A percentile compares a stretch with the other conserved stretches of the same genome.
These are phyloP conservation scores for Folsomia candida DNA, from an alignment of 2,888 invertebrate species.

Conservation along the genomic window DNA sequence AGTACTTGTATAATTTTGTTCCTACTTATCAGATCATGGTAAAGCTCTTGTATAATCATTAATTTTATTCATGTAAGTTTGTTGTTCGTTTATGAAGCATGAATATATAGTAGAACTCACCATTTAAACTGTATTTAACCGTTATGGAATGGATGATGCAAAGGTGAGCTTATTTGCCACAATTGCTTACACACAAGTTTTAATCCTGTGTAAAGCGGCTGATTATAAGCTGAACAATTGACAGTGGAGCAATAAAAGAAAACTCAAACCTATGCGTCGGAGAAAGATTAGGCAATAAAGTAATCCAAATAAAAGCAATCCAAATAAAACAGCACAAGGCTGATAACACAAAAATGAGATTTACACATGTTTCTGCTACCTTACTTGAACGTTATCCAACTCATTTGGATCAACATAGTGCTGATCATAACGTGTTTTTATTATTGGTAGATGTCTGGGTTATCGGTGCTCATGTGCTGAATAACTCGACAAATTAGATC, in stretches of 20 bases:
- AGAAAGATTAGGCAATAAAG: not conserved
- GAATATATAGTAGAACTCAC: too few relatives aligned
- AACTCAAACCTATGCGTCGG: not conserved
- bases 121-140: too few relatives aligned
- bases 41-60: too few relatives aligned
- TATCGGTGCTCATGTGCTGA: not conserved
- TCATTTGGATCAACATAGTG: not conserved
- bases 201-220: too few relatives aligned
- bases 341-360: not conserved
- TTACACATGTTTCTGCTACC: not conserved
- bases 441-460: not conserved
- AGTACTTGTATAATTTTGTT: too few relatives aligned
- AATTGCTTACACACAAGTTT: too few relatives aligned
- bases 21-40: too few relatives aligned
- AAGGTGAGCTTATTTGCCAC: not conserved
- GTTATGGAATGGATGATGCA: not conserved
- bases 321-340: not conserved
- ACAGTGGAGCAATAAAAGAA: not conserved
- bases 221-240: not conserved
- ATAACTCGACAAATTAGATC: not conserved
- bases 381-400: not conserved
- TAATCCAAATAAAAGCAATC: too few relatives aligned
- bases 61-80: too few relatives aligned
- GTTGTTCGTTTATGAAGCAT: too few relatives aligned
- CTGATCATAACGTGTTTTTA: not conserved